Percentiles rank a stretch among this genome's conserved stretches.
Conservation (phyloP, 2,888 invertebrate species). For the Melanargia galathea region DNA sequence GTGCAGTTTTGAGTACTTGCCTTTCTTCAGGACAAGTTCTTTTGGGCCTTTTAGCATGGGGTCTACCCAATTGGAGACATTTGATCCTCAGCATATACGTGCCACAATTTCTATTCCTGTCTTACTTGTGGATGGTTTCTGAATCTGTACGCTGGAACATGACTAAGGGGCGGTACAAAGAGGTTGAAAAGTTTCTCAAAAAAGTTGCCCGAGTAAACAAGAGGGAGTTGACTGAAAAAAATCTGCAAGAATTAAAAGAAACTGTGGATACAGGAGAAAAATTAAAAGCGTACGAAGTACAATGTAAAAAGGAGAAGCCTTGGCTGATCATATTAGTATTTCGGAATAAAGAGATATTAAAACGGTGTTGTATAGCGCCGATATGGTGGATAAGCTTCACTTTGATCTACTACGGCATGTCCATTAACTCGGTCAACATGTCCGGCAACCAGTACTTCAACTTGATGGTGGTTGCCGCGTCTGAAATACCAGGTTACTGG, state of each 20-base stretch:
- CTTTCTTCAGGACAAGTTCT: constrained; percentile 87
- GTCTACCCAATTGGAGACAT: constrained; percentile 85
- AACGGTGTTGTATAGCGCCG: constrained; percentile 70
- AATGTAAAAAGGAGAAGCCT: constrained; percentile 47
- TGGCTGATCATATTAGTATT: constrained; percentile 61
- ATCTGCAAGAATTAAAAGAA: constrained; percentile 50
- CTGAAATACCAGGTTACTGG: constrained; percentile 85
- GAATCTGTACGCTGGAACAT: constrained; percentile 90
- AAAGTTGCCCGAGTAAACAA: constrained; percentile 84
- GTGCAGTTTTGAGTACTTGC: constrained; percentile 85
- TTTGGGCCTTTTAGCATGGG: constrained; percentile 86
- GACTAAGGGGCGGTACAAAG: constrained; percentile 84
- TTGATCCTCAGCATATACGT: constrained; percentile 85
- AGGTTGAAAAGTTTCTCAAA: constrained; percentile 84
- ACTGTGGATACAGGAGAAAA: constrained; percentile 28
- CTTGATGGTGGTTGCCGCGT: constrained; percentile 80
- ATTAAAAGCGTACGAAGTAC: neutral
- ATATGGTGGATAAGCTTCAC: constrained; percentile 88
- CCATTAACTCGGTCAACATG: constrained; percentile 85
- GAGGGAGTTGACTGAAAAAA: constrained; percentile 55
- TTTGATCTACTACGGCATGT: constrained; percentile 87
- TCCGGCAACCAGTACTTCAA: constrained; percentile 87
- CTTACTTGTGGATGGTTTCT: constrained; percentile 85
- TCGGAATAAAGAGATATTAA: constrained; percentile 65
- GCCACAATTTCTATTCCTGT: constrained; percentile 84